Evolutionary conservation across 2,113 vertebrate species (phyloP).

Genomic region (Pogona vitticeps): DNA sequence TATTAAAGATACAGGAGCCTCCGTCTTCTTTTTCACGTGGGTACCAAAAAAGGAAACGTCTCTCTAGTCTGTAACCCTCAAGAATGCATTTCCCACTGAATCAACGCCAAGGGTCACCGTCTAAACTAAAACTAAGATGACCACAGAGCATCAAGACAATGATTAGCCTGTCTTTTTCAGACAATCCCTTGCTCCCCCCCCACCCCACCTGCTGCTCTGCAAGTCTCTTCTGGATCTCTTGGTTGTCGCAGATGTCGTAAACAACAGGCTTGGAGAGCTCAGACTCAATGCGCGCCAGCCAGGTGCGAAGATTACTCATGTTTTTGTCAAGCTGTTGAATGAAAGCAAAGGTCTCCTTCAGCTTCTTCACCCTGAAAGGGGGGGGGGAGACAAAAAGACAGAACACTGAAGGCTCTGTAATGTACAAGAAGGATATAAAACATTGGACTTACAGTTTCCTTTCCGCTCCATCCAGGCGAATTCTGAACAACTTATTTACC

Average conservation of each 20-base stretch:
- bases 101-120: background rate
- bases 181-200: background rate
- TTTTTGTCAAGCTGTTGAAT: slow-evolving; percentile 93
- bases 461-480: background rate
- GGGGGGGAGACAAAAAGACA: slow-evolving; percentile 39
- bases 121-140: slow-evolving; percentile 5
- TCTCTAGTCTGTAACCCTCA: too few relatives aligned
- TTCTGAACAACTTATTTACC: background rate
- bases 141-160: background rate
- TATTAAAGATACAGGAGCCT: too few relatives aligned
- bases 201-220: slow-evolving; percentile 90
- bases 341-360: slow-evolving; percentile 92
- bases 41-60: too few relatives aligned
- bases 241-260: slow-evolving; percentile 87
- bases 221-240: slow-evolving; percentile 95
- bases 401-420: background rate
- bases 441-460: too few relatives aligned
- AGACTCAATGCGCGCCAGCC: slow-evolving; percentile 90
- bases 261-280: slow-evolving; percentile 91
- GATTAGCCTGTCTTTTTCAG: slow-evolving; percentile 36
- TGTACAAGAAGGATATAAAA: background rate
- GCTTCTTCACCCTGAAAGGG: slow-evolving; percentile 88
- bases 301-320: slow-evolving; percentile 94
- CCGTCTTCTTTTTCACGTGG: too few relatives aligned
- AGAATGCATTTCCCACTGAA: too few relatives aligned